Evolutionary conservation across 1,140 invertebrate genomes (phyloP).

Genomic region (Babylonia areolata): DNA sequence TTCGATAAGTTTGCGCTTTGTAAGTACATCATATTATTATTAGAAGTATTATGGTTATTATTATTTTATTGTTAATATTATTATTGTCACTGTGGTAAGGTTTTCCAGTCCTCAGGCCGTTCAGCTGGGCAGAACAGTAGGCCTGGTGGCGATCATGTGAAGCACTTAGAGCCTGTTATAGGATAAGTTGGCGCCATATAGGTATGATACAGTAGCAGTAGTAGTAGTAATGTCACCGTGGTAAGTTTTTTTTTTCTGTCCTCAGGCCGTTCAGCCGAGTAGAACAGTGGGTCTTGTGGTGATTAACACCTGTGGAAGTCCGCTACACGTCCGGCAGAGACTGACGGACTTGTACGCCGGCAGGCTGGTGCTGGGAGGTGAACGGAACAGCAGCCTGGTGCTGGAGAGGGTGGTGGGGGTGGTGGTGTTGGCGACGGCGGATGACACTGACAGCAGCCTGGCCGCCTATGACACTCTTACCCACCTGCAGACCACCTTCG

Average conservation of each 20-base stretch:
- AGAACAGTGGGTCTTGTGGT: background rate
- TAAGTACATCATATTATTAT: no score
- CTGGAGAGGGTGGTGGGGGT: conserved; percentile 41
- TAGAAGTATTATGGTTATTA: no score
- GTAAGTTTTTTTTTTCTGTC: no score
- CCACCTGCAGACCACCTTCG: background rate
- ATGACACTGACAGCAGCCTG: conserved; percentile 35
- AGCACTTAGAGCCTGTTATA: no score
- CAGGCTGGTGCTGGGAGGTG: conserved; percentile 62
- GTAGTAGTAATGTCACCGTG: no score
- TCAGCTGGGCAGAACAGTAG: background rate
- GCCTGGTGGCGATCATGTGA: no score
- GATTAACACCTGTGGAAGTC: conserved; percentile 19
- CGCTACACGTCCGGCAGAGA: background rate
- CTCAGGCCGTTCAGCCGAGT: no score
- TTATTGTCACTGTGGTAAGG: no score
- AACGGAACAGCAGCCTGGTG: conserved; percentile 81
- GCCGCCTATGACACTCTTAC: conserved; percentile 29
- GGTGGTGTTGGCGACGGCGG: conserved; percentile 30
- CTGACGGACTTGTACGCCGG: conserved; percentile 3
- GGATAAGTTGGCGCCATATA: no score
- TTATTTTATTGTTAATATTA: background rate
- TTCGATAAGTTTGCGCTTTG: no score
- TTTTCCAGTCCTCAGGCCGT: no score
- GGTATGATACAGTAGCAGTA: no score